These are phyloP conservation scores for Calyptomena viridis DNA, from an alignment of 2,113 vertebrate genomes.

Conservation along the genomic window DNA sequence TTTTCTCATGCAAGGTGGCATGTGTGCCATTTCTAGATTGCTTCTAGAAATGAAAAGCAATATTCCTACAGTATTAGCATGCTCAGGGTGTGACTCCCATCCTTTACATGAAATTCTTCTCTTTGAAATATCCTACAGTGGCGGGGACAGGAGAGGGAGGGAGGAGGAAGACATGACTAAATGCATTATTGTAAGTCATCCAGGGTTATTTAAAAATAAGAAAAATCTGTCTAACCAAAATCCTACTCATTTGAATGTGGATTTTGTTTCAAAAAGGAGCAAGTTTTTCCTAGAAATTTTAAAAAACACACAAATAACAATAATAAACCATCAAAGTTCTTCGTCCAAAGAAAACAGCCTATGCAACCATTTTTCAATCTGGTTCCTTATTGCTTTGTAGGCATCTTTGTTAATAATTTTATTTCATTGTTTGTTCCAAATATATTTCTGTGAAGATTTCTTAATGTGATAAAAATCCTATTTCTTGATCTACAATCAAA, in stretches of 20 bases:
- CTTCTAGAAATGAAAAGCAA: background rate
- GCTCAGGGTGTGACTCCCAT: background rate
- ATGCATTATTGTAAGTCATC: background rate
- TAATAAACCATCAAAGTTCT: background rate
- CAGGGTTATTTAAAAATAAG: background rate
- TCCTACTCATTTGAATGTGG: background rate
- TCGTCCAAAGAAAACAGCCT: background rate
- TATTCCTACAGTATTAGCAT: background rate
- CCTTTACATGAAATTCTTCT: background rate
- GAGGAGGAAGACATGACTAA: background rate
- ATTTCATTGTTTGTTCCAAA: conserved; percentile 57
- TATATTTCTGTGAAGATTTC: conserved; percentile 62
- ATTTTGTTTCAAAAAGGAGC: background rate
- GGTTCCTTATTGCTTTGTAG: conserved; percentile 15
- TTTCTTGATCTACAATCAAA: conserved; percentile 66
- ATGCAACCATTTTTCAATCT: background rate
- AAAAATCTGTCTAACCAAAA: background rate
- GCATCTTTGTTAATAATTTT: conserved; percentile 57
- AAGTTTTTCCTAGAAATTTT: background rate
- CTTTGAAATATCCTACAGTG: background rate
- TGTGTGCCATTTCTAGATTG: background rate
- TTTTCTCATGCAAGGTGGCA: background rate
- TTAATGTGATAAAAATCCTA: conserved; percentile 59
- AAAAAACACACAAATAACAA: background rate
- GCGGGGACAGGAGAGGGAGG: background rate